phyloP scores from a whole-genome alignment of 2,888 invertebrate genomes.

The Apodemia zela region DNA sequence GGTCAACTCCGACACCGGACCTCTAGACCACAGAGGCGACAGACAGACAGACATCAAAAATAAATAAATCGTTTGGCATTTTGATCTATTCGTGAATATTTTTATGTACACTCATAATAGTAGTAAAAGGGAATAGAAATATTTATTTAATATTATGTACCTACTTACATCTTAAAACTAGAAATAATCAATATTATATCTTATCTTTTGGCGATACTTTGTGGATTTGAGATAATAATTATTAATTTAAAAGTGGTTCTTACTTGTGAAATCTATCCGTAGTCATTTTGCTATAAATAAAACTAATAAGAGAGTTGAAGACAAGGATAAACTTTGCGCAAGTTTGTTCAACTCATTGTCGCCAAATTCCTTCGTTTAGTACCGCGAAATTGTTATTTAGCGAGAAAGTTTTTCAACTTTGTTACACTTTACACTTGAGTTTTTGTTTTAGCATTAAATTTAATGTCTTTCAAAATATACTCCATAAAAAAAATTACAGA shows the following conservation, averaged over 20 bases:
- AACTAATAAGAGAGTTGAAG: not conserved
- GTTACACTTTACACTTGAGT: slow-evolving; percentile 51
- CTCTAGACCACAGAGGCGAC: no score
- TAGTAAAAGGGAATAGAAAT: no score
- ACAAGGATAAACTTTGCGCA: slow-evolving; percentile 32
- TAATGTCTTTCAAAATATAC: not conserved
- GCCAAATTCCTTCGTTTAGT: slow-evolving; percentile 46
- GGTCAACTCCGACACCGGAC: no score
- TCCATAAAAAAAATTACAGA: no score
- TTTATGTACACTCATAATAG: no score
- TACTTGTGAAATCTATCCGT: slow-evolving; percentile 83
- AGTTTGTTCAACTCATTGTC: slow-evolving; percentile 70
- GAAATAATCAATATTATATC: slow-evolving; percentile 37
- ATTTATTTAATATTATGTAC: no score
- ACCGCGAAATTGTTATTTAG: slow-evolving; percentile 58
- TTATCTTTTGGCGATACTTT: slow-evolving; percentile 39
- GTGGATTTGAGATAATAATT: slow-evolving; percentile 8
- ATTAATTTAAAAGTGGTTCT: slow-evolving; percentile 46
- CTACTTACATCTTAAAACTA: not conserved
- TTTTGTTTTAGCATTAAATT: slow-evolving; percentile 31
- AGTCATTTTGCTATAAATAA: slow-evolving; percentile 70
- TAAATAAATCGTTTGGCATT: no score
- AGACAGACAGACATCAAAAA: no score
- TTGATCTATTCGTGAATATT: no score
- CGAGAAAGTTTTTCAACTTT: slow-evolving; percentile 61